These are phyloP conservation scores for Eudyptes chrysolophus DNA, from an alignment of 2,113 vertebrate genomes.

Conservation along the genomic window DNA sequence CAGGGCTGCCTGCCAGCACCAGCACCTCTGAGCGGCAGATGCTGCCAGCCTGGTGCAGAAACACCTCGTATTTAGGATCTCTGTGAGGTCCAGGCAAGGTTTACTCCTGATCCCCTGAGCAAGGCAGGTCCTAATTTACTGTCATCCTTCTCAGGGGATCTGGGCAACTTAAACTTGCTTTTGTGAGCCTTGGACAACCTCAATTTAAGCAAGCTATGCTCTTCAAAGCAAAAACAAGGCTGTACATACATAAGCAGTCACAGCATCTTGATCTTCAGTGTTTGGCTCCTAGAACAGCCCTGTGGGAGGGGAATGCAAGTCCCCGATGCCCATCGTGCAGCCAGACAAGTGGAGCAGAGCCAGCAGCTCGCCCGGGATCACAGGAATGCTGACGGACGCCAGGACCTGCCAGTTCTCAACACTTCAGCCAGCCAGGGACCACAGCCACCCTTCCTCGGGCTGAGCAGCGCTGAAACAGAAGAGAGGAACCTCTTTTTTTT, in stretches of 20 bases:
- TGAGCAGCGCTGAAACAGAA: not conserved
- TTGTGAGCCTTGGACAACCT: not conserved
- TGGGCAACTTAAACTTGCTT: not conserved
- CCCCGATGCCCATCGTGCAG: not conserved
- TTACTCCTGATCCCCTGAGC: not conserved
- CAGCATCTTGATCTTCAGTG: not conserved
- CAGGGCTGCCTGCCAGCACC: not conserved
- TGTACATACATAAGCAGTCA: not conserved
- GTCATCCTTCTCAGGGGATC: not conserved
- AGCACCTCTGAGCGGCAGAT: fast-evolving
- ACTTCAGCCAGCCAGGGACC: not conserved
- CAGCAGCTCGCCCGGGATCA: not conserved
- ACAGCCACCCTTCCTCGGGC: not conserved
- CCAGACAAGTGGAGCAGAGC: not conserved
- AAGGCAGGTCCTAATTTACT: not conserved
- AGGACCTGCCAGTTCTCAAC: slow-evolving; percentile 11
- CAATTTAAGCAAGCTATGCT: not conserved
- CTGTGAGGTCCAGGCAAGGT: not conserved
- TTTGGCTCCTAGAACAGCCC: not conserved
- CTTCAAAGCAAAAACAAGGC: not conserved
- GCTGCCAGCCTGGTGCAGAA: not conserved
- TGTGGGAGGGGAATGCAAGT: not conserved
- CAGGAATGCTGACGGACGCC: not conserved
- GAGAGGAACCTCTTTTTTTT: not conserved
- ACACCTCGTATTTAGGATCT: not conserved